Evolutionary conservation across 92 coral and sea anemone species (phyloP).

Genomic region (Parazoanthus darwini): DNA sequence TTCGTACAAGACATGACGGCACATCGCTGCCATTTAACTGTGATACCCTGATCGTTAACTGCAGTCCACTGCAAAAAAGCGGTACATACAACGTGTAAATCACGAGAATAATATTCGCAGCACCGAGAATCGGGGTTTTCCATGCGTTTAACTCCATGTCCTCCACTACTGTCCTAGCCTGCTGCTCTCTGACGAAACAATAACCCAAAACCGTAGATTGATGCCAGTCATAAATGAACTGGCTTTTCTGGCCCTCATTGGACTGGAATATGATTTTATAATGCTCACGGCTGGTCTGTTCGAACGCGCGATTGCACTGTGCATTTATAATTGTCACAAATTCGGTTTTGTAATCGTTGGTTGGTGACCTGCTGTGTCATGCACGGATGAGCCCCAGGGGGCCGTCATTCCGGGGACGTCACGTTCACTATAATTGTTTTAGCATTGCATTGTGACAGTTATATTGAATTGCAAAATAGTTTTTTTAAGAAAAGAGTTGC

Average conservation of each 20-base stretch:
- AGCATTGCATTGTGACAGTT: not conserved
- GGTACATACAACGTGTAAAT: not conserved
- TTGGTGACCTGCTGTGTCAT: too few relatives aligned
- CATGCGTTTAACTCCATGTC: not conserved
- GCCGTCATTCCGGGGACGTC: not conserved
- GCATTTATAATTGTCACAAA: not conserved
- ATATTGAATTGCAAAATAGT: not conserved
- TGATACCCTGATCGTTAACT: slow-evolving; percentile 45
- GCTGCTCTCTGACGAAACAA: not conserved
- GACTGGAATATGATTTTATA: not conserved
- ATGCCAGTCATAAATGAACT: not conserved
- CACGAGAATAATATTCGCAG: slow-evolving; percentile 3
- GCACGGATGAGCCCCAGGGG: too few relatives aligned
- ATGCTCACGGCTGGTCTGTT: not conserved
- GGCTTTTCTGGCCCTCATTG: not conserved
- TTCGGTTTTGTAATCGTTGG: not conserved
- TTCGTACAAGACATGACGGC: slow-evolving; percentile 49
- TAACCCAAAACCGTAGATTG: not conserved
- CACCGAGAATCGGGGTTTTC: not conserved
- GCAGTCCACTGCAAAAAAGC: slow-evolving; percentile 4
- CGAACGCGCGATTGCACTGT: not conserved
- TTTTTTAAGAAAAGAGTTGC: too few relatives aligned
- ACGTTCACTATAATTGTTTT: not conserved
- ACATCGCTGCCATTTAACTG: slow-evolving; percentile 63
- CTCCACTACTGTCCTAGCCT: not conserved